A percentile compares a stretch with the other conserved stretches of the same genome.
phyloP scores from a whole-genome alignment of 1,140 invertebrate genomes.

The Drosophila pandora region DNA sequence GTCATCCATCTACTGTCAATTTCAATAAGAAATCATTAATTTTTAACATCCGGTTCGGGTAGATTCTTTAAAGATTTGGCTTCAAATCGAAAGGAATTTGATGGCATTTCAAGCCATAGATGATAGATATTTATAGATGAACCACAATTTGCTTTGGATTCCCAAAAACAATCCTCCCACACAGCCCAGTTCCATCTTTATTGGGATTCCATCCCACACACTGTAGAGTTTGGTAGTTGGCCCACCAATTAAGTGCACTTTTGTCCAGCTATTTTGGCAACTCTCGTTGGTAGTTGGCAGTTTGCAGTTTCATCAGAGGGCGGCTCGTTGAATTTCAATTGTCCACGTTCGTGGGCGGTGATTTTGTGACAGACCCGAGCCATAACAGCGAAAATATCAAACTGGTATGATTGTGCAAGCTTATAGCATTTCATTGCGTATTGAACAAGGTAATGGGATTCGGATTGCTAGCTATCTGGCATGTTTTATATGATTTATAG shows the following conservation, averaged over 20 bases:
- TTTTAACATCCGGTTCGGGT: neutral
- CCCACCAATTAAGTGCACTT: conserved; percentile 42
- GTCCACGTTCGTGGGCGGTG: conserved; percentile 39
- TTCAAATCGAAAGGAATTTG: neutral
- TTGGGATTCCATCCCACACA: conserved; percentile 10
- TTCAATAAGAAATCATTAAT: neutral
- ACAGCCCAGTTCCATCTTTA: neutral
- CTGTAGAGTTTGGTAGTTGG: neutral
- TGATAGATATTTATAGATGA: too few species aligned
- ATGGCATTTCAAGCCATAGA: neutral
- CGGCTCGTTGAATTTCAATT: conserved; percentile 53
- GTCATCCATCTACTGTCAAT: neutral
- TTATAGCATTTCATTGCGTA: conserved; percentile 36
- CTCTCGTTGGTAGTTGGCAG: conserved; percentile 1
- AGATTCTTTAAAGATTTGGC: neutral
- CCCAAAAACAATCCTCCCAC: conserved; percentile 3
- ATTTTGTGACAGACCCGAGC: conserved; percentile 17
- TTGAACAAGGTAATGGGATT: conserved; percentile 16
- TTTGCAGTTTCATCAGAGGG: conserved; percentile 13
- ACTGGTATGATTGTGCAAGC: conserved; percentile 41
- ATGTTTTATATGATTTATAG: too few species aligned
- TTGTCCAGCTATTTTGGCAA: conserved; percentile 37
- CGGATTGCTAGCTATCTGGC: too few species aligned
- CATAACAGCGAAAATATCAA: conserved; percentile 30
- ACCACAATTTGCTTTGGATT: too few species aligned